phyloP scores from a whole-genome alignment of 1,140 invertebrate species.

The Musca domestica region DNA sequence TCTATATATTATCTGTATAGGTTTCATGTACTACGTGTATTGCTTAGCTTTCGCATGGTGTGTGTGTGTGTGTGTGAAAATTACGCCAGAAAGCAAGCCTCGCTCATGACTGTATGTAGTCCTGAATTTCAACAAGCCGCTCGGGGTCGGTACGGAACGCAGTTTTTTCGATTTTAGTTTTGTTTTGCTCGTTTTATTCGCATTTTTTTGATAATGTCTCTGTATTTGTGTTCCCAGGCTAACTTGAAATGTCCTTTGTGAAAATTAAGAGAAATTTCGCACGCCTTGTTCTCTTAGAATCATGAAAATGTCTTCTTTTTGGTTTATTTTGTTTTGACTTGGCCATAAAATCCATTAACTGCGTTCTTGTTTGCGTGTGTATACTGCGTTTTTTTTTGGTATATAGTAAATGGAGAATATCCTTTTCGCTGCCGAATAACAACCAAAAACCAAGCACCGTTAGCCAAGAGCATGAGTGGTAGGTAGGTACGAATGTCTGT shows the following conservation, averaged over 20 bases:
- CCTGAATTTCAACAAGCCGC: neutral
- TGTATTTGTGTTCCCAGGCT: slow-evolving; percentile 4
- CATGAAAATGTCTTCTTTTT: too few species aligned
- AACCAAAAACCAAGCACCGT: slow-evolving; percentile 11
- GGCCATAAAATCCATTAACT: neutral
- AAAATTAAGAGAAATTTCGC: too few species aligned
- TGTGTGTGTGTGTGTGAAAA: too few species aligned
- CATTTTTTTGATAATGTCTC: slow-evolving; percentile 28
- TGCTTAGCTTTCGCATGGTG: neutral
- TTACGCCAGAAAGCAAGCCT: too few species aligned
- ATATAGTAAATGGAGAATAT: neutral
- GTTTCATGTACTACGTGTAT: neutral
- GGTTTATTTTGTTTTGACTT: too few species aligned
- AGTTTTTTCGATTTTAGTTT: slow-evolving; percentile 30
- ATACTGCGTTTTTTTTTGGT: neutral
- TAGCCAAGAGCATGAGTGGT: neutral
- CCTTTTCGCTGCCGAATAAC: neutral
- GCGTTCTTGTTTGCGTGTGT: neutral
- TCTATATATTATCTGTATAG: neutral
- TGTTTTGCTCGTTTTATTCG: slow-evolving; percentile 54
- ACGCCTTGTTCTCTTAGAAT: too few species aligned
- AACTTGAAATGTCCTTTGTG: too few species aligned
- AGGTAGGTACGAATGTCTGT: neutral
- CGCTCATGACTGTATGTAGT: neutral
- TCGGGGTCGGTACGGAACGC: neutral